Percentiles rank a stretch among this genome's conserved stretches.
phyloP scores from a whole-genome alignment of 2,113 vertebrate species.

The Perognathus longimembris region DNA sequence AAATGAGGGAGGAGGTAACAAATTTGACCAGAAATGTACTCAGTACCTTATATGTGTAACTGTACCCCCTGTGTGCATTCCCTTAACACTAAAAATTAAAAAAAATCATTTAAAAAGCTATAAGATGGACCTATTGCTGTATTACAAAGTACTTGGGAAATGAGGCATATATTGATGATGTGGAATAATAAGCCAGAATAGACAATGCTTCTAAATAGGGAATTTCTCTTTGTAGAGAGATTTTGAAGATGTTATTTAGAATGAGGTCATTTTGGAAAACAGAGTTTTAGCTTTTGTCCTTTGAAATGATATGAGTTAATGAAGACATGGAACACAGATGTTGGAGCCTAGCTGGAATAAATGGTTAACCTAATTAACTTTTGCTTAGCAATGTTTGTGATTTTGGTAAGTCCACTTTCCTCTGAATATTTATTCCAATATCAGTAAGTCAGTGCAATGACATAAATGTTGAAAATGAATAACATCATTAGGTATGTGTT shows the following conservation, averaged over 20 bases:
- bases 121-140: slow-evolving; percentile 32
- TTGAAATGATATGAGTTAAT: background rate
- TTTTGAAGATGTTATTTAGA: slow-evolving; percentile 5
- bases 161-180: slow-evolving; percentile 28
- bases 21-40: too few relatives aligned
- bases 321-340: background rate
- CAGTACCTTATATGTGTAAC: too few relatives aligned
- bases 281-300: background rate
- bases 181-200: slow-evolving; percentile 47
- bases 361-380: slow-evolving; percentile 63
- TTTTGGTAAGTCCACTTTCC: slow-evolving; percentile 59
- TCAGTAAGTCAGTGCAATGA: slow-evolving; percentile 48
- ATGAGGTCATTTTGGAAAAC: slow-evolving; percentile 1
- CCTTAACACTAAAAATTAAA: too few relatives aligned
- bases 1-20: too few relatives aligned
- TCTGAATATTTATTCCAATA: slow-evolving; percentile 69
- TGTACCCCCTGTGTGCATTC: too few relatives aligned
- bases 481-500: background rate
- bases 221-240: background rate
- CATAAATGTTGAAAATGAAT: slow-evolving; percentile 29
- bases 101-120: slow-evolving; percentile 34
- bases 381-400: slow-evolving; percentile 51
- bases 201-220: background rate
- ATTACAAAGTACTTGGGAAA: slow-evolving; percentile 54
- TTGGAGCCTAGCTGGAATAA: slow-evolving; percentile 48